These are phyloP conservation scores for Keiferia lycopersicella DNA, from an alignment of 2,888 invertebrate genomes.

Conservation along the genomic window DNA sequence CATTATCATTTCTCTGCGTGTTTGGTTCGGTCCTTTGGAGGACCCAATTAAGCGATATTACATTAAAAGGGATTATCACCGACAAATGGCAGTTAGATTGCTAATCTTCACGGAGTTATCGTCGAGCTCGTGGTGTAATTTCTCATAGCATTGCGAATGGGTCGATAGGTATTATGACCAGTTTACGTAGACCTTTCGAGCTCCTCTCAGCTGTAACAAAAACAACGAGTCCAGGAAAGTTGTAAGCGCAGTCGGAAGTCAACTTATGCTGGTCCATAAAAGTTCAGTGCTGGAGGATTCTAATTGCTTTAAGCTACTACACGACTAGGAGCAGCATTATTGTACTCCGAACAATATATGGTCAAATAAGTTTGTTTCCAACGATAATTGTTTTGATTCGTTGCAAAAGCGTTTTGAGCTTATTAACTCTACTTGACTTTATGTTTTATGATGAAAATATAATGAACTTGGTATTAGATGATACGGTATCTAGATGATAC, in stretches of 20 bases:
- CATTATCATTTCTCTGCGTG: constrained; percentile 4
- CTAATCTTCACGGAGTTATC: constrained; percentile 34
- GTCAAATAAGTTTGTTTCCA: neutral
- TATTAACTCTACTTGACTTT: too few species aligned
- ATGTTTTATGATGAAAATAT: too few species aligned
- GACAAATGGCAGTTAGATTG: constrained; percentile 5
- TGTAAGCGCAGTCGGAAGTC: constrained; percentile 37
- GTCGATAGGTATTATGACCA: constrained; percentile 46
- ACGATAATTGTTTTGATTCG: neutral
- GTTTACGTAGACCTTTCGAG: constrained; percentile 37
- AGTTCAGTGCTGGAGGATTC: constrained; percentile 45
- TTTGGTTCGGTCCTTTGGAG: constrained; percentile 1
- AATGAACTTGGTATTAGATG: too few species aligned
- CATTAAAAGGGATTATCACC: constrained; percentile 5
- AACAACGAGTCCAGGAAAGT: constrained; percentile 32
- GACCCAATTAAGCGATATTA: constrained; percentile 3
- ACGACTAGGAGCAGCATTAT: constrained; percentile 31
- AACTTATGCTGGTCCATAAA: constrained; percentile 41
- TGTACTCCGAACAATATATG: neutral
- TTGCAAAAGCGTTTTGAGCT: neutral
- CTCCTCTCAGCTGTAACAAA: constrained; percentile 33
- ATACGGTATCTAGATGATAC: too few species aligned
- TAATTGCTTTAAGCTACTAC: constrained; percentile 40
- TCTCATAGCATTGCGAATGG: constrained; percentile 39
- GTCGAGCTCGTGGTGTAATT: constrained; percentile 36